Percentiles rank a stretch among this genome's conserved stretches.
Evolutionary conservation across 2,888 invertebrate genomes (phyloP).

Genomic region (Agrotis ipsilon): DNA sequence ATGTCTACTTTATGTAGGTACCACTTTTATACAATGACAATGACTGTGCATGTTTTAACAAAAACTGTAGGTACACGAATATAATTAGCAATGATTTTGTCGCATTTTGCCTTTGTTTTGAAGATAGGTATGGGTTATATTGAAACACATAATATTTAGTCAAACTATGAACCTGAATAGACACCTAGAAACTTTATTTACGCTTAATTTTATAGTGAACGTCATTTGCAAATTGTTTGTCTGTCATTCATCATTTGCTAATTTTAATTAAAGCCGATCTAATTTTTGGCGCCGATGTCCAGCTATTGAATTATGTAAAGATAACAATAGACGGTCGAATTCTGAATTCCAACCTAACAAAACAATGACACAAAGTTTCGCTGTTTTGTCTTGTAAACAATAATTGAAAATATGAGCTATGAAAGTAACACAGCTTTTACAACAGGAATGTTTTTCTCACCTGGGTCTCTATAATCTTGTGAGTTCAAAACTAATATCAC

Average conservation of each 20-base stretch:
- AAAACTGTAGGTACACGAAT: background rate
- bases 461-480: constrained; percentile 16
- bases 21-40: background rate
- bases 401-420: constrained; percentile 13
- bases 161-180: background rate
- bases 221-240: background rate
- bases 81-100: background rate
- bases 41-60: background rate
- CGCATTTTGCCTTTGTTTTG: background rate
- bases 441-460: constrained; percentile 21
- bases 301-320: background rate
- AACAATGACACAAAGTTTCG: constrained; percentile 38
- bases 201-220: background rate
- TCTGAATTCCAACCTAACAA: background rate
- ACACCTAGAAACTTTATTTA: background rate
- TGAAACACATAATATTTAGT: background rate
- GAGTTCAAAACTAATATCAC: background rate
- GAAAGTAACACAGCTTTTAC: background rate
- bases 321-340: constrained; percentile 21
- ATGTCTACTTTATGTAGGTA: background rate
- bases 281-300: background rate
- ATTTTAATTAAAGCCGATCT: background rate
- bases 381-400: constrained; percentile 38
- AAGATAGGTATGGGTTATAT: background rate
- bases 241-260: background rate